These are phyloP conservation scores for Corvus hawaiiensis DNA, from an alignment of 2,113 vertebrate genomes.

Conservation along the genomic window DNA sequence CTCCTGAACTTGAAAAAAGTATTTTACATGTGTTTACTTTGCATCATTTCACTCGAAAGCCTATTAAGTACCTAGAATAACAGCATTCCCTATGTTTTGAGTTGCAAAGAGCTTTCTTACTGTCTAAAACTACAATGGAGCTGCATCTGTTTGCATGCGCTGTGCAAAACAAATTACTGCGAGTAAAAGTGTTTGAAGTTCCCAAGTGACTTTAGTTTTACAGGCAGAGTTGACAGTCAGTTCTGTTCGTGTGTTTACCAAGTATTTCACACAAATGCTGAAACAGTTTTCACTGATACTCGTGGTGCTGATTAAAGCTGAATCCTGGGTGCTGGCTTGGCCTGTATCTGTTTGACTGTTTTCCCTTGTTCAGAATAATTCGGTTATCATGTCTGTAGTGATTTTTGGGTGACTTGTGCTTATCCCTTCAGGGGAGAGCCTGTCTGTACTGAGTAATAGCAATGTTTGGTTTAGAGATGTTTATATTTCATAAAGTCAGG, in stretches of 20 bases:
- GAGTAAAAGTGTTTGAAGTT: neutral
- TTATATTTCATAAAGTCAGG: neutral
- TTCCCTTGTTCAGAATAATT: neutral
- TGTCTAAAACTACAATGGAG: neutral
- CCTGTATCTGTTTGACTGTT: rapidly evolving
- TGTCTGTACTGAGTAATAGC: neutral
- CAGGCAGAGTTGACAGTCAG: neutral
- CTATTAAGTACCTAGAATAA: neutral
- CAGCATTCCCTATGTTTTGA: neutral
- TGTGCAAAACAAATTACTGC: neutral
- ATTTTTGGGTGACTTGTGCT: neutral
- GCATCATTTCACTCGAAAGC: neutral
- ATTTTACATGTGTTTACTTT: neutral
- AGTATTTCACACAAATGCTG: neutral
- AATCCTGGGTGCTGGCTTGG: neutral
- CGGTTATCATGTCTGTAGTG: rapidly evolving
- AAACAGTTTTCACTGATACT: neutral
- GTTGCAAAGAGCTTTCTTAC: neutral
- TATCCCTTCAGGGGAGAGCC: neutral
- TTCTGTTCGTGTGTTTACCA: neutral
- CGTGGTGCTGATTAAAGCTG: neutral
- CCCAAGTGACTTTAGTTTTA: neutral
- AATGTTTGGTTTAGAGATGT: neutral
- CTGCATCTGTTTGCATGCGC: neutral
- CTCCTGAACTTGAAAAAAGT: neutral